Percentiles rank a stretch among this genome's conserved stretches.
Evolutionary conservation across 2,113 vertebrate genomes (phyloP).

Genomic region (Gymnarchus niloticus): DNA sequence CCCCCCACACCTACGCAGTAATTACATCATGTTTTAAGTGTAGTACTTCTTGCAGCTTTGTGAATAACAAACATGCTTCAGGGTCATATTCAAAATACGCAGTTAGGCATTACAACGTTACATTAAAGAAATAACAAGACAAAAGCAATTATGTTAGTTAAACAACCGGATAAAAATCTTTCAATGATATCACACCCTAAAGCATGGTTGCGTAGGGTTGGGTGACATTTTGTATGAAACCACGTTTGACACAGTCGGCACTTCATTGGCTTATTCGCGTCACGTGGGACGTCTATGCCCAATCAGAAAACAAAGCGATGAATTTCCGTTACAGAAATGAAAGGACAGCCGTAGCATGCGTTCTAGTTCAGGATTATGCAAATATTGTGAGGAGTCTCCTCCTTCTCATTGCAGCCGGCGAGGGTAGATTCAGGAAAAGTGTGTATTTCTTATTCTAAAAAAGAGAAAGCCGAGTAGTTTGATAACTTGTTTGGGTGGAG

Average conservation of each 20-base stretch:
- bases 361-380: conserved; percentile 17
- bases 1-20: too few relatives aligned
- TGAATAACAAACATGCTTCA: background rate
- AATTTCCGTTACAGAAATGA: background rate
- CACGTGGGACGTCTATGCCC: conserved; percentile 9
- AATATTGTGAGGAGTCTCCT: background rate
- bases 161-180: background rate
- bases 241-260: background rate
- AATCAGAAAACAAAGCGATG: conserved; percentile 8
- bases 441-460: background rate
- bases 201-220: background rate
- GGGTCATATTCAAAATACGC: background rate
- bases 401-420: background rate
- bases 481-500: too few relatives aligned
- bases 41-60: too few relatives aligned
- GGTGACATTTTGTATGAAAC: conserved; percentile 17
- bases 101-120: background rate
- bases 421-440: background rate
- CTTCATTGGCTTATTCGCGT: background rate
- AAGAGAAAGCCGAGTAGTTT: conserved; percentile 2
- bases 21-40: too few relatives aligned
- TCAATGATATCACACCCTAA: background rate
- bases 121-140: background rate
- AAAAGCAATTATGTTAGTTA: background rate
- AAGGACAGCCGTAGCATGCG: background rate